phyloP scores from a whole-genome alignment of 2,888 invertebrate genomes.

The Sicus ferrugineus region DNA sequence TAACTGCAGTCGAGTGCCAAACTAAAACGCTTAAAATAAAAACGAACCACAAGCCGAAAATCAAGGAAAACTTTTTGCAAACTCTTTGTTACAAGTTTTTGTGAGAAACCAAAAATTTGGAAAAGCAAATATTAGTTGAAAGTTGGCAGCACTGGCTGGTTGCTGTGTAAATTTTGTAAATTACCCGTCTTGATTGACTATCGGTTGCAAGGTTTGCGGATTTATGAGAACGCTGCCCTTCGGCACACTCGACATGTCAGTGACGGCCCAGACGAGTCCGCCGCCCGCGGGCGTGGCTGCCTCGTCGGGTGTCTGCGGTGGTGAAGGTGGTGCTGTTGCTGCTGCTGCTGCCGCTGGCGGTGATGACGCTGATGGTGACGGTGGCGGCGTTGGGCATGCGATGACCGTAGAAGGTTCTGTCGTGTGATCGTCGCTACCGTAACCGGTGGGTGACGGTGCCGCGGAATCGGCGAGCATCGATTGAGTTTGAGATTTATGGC shows the following conservation, averaged over 20 bases:
- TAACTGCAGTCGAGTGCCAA: too few relatives aligned
- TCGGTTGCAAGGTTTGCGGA: constrained; percentile 69
- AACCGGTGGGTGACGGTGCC: constrained; percentile 78
- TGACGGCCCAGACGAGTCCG: constrained; percentile 84
- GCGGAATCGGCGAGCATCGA: constrained; percentile 74
- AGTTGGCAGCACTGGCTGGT: constrained; percentile 19
- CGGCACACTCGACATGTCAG: constrained; percentile 84
- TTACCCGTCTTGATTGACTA: constrained; percentile 66
- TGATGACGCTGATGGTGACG: too few relatives aligned
- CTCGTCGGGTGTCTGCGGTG: constrained; percentile 12
- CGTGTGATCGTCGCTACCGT: constrained; percentile 64
- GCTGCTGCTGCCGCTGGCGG: constrained; percentile 37
- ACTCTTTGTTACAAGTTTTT: constrained; percentile 41
- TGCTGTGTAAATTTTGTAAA: constrained; percentile 48
- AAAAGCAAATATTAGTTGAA: constrained; percentile 39
- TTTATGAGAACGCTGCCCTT: constrained; percentile 89
- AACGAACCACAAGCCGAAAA: too few relatives aligned
- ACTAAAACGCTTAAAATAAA: too few relatives aligned
- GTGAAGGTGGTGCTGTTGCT: constrained; percentile 32
- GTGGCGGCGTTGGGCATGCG: constrained; percentile 49
- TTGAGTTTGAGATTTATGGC: constrained; percentile 64
- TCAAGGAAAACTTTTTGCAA: constrained; percentile 48
- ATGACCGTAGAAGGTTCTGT: constrained; percentile 57
- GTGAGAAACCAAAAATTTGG: constrained; percentile 35
- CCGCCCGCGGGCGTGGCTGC: constrained; percentile 41